Conservation (phyloP, 2,797 vertebrate genomes). For the Telmatherina bonti region DNA sequence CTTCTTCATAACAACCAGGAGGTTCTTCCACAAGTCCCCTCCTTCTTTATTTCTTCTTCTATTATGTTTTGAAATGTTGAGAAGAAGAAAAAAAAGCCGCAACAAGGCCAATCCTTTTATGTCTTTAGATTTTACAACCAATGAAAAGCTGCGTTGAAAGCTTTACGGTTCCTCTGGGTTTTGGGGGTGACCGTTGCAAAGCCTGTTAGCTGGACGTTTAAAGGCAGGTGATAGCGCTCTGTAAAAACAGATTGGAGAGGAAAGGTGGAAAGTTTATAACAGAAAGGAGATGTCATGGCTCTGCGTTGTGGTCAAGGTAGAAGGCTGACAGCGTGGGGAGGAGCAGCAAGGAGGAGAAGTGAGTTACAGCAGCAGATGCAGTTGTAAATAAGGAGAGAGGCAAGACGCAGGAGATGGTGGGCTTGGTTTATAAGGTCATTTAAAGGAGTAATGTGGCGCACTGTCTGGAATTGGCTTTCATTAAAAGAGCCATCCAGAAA, state of each 20-base stretch:
- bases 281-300: conserved; percentile 63
- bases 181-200: conserved; percentile 69
- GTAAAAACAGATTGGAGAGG: conserved; percentile 72
- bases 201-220: conserved; percentile 71
- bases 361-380: conserved; percentile 64
- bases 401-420: conserved; percentile 64
- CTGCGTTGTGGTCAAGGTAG: conserved; percentile 43
- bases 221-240: conserved; percentile 68
- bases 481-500: conserved; percentile 73
- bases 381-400: conserved; percentile 76
- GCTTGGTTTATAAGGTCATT: conserved; percentile 80
- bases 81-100: conserved; percentile 33
- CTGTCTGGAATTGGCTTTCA: conserved; percentile 78
- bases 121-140: conserved; percentile 73
- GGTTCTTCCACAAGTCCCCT: conserved; percentile 2
- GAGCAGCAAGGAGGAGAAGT: conserved; percentile 41
- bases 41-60: conserved; percentile 19
- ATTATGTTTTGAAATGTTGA: conserved; percentile 55
- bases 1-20: conserved; percentile 29
- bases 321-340: conserved; percentile 37
- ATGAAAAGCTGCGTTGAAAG: conserved; percentile 76
- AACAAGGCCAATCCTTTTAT: conserved; percentile 68
- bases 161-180: conserved; percentile 73
- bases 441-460: conserved; percentile 78
- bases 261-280: conserved; percentile 72